Base-by-base conservation (phyloP, 2,888 invertebrate species). In the Epirrita christyi region DNA sequence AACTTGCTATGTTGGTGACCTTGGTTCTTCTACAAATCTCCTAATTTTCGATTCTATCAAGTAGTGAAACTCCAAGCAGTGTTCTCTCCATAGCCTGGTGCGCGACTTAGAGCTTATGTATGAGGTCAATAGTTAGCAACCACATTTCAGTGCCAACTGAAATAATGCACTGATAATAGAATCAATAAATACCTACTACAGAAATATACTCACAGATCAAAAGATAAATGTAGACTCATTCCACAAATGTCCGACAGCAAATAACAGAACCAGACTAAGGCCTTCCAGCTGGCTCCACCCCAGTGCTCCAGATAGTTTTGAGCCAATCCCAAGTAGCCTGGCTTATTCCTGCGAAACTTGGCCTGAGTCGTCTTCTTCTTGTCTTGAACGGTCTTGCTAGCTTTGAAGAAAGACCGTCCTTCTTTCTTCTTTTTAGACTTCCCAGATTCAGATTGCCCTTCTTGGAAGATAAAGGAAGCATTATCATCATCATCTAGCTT, bases 181-280 rank as follows among this genome's bases (percentile, higher is more conserved):
- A 21, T 3, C 21, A 21, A 21, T 21, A 21, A 21, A 21, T 21
- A 21, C n/a, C n/a, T n/a, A n/a, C 21, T 3, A 21, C 21, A 21
- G 21, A 34, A 45, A 4, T 50, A 54, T 59, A 94, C 95, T 94
- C 89, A 95, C 96, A 95, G 89, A 78, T 96, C 95, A 83, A 94
- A 93, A 53, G 94, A 92, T 59, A 96, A 93, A 80, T 95, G 95
- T 37, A 94, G 89, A 78, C 96, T 97, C 92, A 97, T 94, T 58
- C 95, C 94, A 68, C 95, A 94, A 68, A 97, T 96, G 81, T 97
- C 97, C 27, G 95, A 96, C 21, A 97, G 93, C 70, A 97, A 89
- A 86, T 95, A 95, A 64, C 96, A 89, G 58, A 97, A 93, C 97
- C 97, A 97, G 56, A 94, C 92, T 54, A 96, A 81, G 55, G 96